phyloP scores from a whole-genome alignment of 2,888 invertebrate genomes.

The Rhingia campestris region DNA sequence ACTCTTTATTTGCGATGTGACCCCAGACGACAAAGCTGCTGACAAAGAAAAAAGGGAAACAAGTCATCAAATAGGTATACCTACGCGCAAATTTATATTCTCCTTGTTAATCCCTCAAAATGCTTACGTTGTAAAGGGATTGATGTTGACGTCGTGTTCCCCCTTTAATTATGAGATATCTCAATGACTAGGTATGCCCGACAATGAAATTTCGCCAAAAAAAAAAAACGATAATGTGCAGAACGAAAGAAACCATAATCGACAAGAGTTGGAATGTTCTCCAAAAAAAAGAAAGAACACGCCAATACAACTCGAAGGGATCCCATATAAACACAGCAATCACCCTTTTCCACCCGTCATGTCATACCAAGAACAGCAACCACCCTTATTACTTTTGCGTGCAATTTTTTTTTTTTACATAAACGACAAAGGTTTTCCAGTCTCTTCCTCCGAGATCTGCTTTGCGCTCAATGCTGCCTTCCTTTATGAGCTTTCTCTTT shows the following conservation, averaged over 20 bases:
- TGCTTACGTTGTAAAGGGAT: slow-evolving; percentile 61
- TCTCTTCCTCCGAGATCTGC: slow-evolving; percentile 16
- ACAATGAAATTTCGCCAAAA: neutral
- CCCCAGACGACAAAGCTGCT: slow-evolving; percentile 25
- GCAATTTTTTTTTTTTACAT: slow-evolving; percentile 57
- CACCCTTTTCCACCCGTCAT: slow-evolving; percentile 34
- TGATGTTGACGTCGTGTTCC: slow-evolving; percentile 58
- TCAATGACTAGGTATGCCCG: slow-evolving; percentile 55
- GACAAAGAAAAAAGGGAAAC: slow-evolving; percentile 3
- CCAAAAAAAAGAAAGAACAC: slow-evolving; percentile 20
- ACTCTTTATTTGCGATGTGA: slow-evolving; percentile 22
- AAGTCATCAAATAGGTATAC: neutral
- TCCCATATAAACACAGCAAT: slow-evolving; percentile 26
- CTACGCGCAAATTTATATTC: slow-evolving; percentile 33
- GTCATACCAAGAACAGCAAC: slow-evolving; percentile 12
- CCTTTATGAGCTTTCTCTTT: slow-evolving; percentile 24
- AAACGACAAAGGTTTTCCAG: slow-evolving; percentile 55
- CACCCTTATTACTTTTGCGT: slow-evolving; percentile 64
- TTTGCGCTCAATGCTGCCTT: neutral
- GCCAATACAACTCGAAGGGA: slow-evolving; percentile 28
- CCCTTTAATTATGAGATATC: slow-evolving; percentile 66
- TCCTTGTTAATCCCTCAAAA: slow-evolving; percentile 64
- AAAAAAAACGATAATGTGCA: neutral
- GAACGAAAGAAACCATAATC: slow-evolving; percentile 18
- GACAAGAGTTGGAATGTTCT: slow-evolving; percentile 28